Evolutionary conservation across 2,797 vertebrate genomes (phyloP).

Genomic region (Picus viridis): DNA sequence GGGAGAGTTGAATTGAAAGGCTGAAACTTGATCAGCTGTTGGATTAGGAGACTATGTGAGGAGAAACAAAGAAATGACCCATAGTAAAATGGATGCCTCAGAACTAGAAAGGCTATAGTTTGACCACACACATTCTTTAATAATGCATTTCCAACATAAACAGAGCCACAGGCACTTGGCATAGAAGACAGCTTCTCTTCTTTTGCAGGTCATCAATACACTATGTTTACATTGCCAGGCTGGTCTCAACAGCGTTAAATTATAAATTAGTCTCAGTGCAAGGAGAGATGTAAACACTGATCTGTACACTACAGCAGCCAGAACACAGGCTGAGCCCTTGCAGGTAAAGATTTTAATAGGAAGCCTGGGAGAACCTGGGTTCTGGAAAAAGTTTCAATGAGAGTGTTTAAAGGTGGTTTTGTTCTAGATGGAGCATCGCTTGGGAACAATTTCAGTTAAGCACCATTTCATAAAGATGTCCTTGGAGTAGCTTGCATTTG

Average conservation of each 20-base stretch:
- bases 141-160: slow-evolving; percentile 70
- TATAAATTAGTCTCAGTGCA: slow-evolving; percentile 55
- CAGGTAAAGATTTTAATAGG: slow-evolving; percentile 60
- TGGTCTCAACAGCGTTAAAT: slow-evolving; percentile 66
- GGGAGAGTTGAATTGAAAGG: slow-evolving; percentile 28
- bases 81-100: slow-evolving; percentile 40
- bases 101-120: slow-evolving; percentile 48
- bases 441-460: slow-evolving; percentile 70
- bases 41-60: slow-evolving; percentile 49
- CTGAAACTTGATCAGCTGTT: slow-evolving; percentile 61
- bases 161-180: slow-evolving; percentile 64
- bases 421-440: slow-evolving; percentile 60
- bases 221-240: slow-evolving; percentile 64
- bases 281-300: slow-evolving; percentile 56
- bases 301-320: slow-evolving; percentile 28
- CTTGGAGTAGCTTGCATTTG: slow-evolving; percentile 64
- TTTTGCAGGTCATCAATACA: slow-evolving; percentile 71
- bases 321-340: neutral
- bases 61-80: slow-evolving; percentile 67
- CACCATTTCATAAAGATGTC: slow-evolving; percentile 30
- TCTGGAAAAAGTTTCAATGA: slow-evolving; percentile 71
- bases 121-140: slow-evolving; percentile 72
- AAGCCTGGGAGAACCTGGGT: slow-evolving; percentile 47
- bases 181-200: slow-evolving; percentile 65
- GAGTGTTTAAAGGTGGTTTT: slow-evolving; percentile 71